These are phyloP conservation scores for Hemaris fuciformis DNA, from an alignment of 2,888 invertebrate species.

Conservation along the genomic window DNA sequence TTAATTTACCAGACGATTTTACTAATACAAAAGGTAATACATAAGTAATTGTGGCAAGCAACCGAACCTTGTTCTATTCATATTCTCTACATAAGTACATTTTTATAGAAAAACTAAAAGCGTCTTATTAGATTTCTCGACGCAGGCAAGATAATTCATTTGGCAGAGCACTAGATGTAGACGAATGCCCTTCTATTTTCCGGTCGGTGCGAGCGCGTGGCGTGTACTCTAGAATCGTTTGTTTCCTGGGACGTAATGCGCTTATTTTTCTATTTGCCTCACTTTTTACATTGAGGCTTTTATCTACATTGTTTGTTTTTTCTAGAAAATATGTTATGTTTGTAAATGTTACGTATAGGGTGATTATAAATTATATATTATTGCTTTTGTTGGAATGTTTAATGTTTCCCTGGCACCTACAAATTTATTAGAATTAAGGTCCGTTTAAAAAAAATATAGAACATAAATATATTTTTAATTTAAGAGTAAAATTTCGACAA, in stretches of 20 bases:
- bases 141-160: slow-evolving; percentile 1
- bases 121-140: not conserved
- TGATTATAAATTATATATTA: no score
- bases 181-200: not conserved
- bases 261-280: not conserved
- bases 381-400: not conserved
- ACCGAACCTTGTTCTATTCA: not conserved
- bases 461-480: no score
- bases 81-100: no score
- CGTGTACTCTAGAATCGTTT: not conserved
- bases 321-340: not conserved
- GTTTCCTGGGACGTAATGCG: not conserved
- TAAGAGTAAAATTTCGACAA: no score
- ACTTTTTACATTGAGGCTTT: not conserved
- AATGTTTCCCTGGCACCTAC: not conserved
- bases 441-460: no score
- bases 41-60: no score
- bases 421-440: not conserved
- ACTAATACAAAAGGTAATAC: no score
- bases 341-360: not conserved
- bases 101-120: no score
- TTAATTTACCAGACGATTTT: no score
- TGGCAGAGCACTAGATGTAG: not conserved
- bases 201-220: not conserved
- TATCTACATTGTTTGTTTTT: not conserved